Base-by-base conservation (phyloP, 2,113 vertebrate genomes). In the Naja naja region DNA sequence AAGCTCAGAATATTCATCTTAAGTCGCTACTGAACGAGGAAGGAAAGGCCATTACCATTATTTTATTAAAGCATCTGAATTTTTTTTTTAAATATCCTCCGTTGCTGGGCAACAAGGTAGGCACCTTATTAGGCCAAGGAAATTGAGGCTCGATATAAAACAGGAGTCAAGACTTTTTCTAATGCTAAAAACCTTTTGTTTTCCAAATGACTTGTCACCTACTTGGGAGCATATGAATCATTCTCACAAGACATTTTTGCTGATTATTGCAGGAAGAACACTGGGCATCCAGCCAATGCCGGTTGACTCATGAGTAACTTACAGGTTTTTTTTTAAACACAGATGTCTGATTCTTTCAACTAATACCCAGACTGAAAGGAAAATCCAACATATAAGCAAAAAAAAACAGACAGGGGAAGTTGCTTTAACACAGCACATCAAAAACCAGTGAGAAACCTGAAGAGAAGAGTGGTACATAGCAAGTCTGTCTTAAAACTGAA, bases 251-350 rank as follows among this genome's bases (percentile, higher is more conserved):
- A 95, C 49, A 23, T 25, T 58, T 27, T 89, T 91, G 39, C 89
- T 90, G 34, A 34, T 0, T 90, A 94, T 87, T 0, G 52, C 0
- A 0, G 93, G 55, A n/a, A n/a, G n/a, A n/a, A 34, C 0, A 0
- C 0, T 0, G 58, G 43, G 93, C 93, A 53, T 14, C 56, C 0
- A 0, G 95, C 93, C 95, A 95, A 25, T 0, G 0, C 0, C 0
- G 1, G 0, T 56, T 96, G 96, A 96, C 95, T 97, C 96, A 96
- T 94, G 95, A 93, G 8, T n/a, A 5, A 0, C 90, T 87, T 1
- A 88, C 55, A 53, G 30, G n/a, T n/a, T 9, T 34, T 2, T 11
- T 27, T 58, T 88, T 11, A 91, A 49, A 86, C 30, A 43, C 49
- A 81, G 64, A 49, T 6, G 3, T 52, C 54, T 89, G 0, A 53